These are phyloP conservation scores for Neotoxoptera formosana DNA, from an alignment of 1,140 invertebrate species.

Conservation along the genomic window DNA sequence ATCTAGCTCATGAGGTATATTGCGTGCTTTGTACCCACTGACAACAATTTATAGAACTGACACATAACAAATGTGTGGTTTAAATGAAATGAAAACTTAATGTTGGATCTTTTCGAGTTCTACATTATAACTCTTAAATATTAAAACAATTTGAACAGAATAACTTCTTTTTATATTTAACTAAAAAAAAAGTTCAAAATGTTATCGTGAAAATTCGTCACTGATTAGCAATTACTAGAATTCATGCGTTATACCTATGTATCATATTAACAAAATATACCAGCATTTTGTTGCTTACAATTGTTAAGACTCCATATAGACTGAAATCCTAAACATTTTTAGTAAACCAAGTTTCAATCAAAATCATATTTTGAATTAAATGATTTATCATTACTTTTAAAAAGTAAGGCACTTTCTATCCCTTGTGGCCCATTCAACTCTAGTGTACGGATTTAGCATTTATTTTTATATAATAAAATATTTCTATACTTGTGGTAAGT, in stretches of 20 bases:
- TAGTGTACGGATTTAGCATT: neutral
- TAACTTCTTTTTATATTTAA: neutral
- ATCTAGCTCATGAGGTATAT: neutral
- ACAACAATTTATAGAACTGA: conserved; percentile 10
- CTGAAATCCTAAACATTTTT: no score
- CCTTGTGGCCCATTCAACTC: neutral
- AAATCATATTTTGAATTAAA: conserved; percentile 11
- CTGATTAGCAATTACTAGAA: no score
- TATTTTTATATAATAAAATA: neutral
- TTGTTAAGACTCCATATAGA: no score
- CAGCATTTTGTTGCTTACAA: no score
- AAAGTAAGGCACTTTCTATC: neutral
- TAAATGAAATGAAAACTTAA: neutral
- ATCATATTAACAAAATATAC: no score
- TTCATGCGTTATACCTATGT: no score
- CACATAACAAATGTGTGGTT: neutral
- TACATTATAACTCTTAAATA: neutral
- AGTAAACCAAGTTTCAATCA: neutral
- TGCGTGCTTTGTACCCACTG: neutral
- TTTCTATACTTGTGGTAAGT: no score
- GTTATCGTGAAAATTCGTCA: no score
- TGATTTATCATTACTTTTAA: neutral
- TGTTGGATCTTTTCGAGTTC: neutral
- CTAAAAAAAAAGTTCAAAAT: neutral
- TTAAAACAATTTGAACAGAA: neutral